phyloP scores from a whole-genome alignment of 1,140 invertebrate genomes.

The Globodera ellingtonae region DNA sequence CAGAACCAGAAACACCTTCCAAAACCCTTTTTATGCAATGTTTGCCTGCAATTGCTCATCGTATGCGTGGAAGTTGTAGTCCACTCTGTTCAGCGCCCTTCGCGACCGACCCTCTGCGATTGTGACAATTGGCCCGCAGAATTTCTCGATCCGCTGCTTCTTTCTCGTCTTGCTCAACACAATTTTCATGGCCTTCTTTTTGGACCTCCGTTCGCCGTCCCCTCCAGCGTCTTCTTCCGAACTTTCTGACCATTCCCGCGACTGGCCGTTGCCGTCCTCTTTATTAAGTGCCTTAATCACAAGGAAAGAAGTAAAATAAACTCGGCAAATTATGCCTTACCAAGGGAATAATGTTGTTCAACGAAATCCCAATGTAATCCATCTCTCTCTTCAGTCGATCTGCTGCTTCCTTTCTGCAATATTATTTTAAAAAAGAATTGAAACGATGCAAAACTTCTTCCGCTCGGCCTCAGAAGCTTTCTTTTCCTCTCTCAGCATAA shows the following conservation, averaged over 20 bases:
- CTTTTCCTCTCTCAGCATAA: slow-evolving; percentile 35
- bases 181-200: slow-evolving; percentile 53
- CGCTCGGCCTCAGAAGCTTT: slow-evolving; percentile 42
- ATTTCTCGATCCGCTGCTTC: background rate
- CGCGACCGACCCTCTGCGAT: slow-evolving; percentile 58
- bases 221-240: slow-evolving; percentile 21
- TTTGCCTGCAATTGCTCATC: slow-evolving; percentile 57
- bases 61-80: slow-evolving; percentile 60
- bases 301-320: background rate
- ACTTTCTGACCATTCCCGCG: slow-evolving; percentile 8
- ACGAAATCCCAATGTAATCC: slow-evolving; percentile 58
- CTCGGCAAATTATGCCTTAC: background rate
- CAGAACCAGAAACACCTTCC: too few relatives aligned
- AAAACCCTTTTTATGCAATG: too few relatives aligned
- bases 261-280: background rate
- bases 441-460: slow-evolving; percentile 40
- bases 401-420: slow-evolving; percentile 49
- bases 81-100: slow-evolving; percentile 50
- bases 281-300: background rate
- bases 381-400: slow-evolving; percentile 57
- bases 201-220: slow-evolving; percentile 52
- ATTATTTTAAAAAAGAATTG: slow-evolving; percentile 4
- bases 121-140: slow-evolving; percentile 50
- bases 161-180: slow-evolving; percentile 35
- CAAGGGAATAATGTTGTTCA: slow-evolving; percentile 57